Base-by-base conservation (phyloP, 2,113 vertebrate genomes). In the Malaclemys terrapin region DNA sequence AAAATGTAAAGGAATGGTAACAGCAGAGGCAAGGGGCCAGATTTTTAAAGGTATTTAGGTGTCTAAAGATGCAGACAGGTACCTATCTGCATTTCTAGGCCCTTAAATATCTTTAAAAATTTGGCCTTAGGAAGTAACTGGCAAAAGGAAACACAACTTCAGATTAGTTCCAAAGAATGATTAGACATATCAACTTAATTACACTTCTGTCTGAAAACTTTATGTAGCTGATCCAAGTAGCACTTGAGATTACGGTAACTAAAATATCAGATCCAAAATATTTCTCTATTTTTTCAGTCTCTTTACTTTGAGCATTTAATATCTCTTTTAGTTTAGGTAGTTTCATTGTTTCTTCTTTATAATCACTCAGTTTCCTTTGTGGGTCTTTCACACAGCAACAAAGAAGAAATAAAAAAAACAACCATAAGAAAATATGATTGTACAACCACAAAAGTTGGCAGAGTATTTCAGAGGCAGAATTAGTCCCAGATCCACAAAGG, bases 101-200 rank as follows among this genome's bases (percentile, higher is more conserved):
- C 62, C 47, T 80, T 93, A 38, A 12, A 8, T 45, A 52, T 56
- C 72, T 87, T 72, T 38, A 38, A 72, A 38, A 72, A 72, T 38
- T 35, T 69, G 52, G n/a, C 78, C 24, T 84, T 29, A 2, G 85
- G 88, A 90, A 82, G 86, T 90, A 82, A 85, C 16, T 72, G 69
- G 42, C 82, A 62, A 62, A 62, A 62, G 12, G 29, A 86, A 90
- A 76, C 80, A 90, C 52, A 53, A 84, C 92, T 93, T 89, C 54
- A 75, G 76, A 52, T 91, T 82, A 79, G 76, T 94, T 94, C 93
- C 91, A 90, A 94, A 87, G 84, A n/a, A 75, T 38, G n/a, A 72
- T 75, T 42, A 42, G 10, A 45, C 10, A 75, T 20, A 75, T 42
- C n/a, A 38, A 75, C 22, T 75, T 75, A 75, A 25, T 45, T 75